phyloP scores from a whole-genome alignment of 1,140 invertebrate species.

The Orius insidiosus region DNA sequence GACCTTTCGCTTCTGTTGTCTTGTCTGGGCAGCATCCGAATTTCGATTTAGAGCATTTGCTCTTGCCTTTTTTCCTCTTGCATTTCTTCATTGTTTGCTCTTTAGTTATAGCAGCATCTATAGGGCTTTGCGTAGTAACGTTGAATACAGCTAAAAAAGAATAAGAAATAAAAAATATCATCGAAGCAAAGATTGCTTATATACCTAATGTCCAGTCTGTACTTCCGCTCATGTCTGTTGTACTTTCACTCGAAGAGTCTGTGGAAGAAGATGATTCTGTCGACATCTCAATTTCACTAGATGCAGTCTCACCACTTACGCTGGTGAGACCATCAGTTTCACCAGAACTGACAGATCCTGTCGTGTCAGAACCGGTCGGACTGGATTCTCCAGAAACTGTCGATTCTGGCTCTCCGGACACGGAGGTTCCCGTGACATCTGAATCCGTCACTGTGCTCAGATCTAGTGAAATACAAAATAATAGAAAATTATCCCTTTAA shows the following conservation, averaged over 20 bases:
- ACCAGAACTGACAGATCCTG: neutral
- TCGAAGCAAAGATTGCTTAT: neutral
- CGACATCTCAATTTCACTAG: constrained; percentile 3
- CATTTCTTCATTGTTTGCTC: constrained; percentile 37
- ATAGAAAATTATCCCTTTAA: neutral
- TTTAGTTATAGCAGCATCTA: constrained; percentile 30
- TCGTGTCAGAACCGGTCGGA: neutral
- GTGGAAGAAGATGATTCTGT: neutral
- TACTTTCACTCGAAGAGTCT: neutral
- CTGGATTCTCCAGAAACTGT: neutral
- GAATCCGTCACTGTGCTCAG: neutral
- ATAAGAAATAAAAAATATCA: neutral
- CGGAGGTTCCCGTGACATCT: neutral
- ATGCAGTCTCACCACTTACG: neutral
- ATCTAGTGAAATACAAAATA: neutral
- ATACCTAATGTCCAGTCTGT: neutral
- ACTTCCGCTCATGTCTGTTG: neutral
- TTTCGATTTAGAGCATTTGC: constrained; percentile 44
- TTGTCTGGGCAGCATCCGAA: constrained; percentile 86
- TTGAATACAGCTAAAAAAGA: constrained; percentile 13
- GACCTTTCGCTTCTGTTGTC: constrained; percentile 60
- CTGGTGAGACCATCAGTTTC: neutral
- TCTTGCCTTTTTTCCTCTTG: constrained; percentile 32
- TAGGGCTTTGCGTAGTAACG: constrained; percentile 23
- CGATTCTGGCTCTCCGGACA: neutral